Base-by-base conservation (phyloP, 1,140 invertebrate species). In the Alviniconcha marisindica region DNA sequence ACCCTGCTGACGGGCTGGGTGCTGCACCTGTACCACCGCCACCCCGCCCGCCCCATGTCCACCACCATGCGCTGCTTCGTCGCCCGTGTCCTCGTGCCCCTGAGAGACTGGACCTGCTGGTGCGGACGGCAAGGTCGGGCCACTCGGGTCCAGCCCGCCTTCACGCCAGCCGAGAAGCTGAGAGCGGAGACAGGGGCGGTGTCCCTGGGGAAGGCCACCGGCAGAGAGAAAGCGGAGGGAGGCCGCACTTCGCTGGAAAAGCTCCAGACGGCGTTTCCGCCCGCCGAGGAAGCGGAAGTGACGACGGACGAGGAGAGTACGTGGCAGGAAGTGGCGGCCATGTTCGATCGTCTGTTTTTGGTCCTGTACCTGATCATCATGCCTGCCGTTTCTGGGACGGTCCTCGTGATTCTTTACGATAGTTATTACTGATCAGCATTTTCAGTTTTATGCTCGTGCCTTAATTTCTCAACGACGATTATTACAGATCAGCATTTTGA, bases 321-420 rank as follows among this genome's bases (percentile, higher is more conserved):
- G 38, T 74, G 71, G 71, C 71, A 18, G 38, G 71, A 74, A 48
- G 38, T 74, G 71, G 40, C 71, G 21, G 71, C 71, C 71, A 74
- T 74, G 71, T 42, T 48, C 1, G 71, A 74, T 44, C 15, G 21
- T 24, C 28, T 74, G 38, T 74, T 74, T n/a, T 10, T 74, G 15
- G n/a, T 74, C 24, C 24, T 74, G 0, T 74, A 44, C 31, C 0
- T 48, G 36, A 7, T 48, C 21, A 28, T 74, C 0, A 74, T 74
- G 71, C 18, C 42, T n/a, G n/a, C n/a, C n/a, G n/a, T n/a, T n/a
- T n/a, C n/a, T n/a, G n/a, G n/a, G n/a, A n/a, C n/a, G n/a, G n/a
- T n/a, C n/a, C n/a, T n/a, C n/a, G n/a, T n/a, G n/a, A n/a, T n/a
- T n/a, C n/a, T n/a, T n/a, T n/a, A n/a, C n/a, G n/a, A n/a, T n/a